These are phyloP conservation scores for Octodonta nipae DNA, from an alignment of 2,888 invertebrate genomes.

Conservation along the genomic window DNA sequence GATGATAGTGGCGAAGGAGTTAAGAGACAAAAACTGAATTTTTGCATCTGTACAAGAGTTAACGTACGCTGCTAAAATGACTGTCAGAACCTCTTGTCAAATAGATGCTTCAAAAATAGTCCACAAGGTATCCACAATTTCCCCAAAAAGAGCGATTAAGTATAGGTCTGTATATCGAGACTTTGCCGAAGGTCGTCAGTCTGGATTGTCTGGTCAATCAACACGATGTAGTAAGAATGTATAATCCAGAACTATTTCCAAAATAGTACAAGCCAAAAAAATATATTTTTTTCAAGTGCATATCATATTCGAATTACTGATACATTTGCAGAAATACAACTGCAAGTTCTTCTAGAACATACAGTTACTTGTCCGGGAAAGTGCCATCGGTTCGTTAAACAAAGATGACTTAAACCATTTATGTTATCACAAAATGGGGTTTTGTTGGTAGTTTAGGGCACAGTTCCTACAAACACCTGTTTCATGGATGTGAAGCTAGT, in stretches of 20 bases:
- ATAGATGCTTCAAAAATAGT: slow-evolving; percentile 7
- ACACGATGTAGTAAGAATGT: no score
- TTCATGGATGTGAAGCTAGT: no score
- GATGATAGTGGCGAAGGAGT: slow-evolving; percentile 7
- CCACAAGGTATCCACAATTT: slow-evolving; percentile 5
- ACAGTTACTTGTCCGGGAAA: slow-evolving; percentile 1
- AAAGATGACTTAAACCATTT: neutral
- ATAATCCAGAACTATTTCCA: no score
- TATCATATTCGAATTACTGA: slow-evolving; percentile 2
- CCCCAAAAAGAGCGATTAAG: slow-evolving; percentile 8
- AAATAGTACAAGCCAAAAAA: slow-evolving; percentile 18
- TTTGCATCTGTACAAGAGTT: slow-evolving; percentile 3
- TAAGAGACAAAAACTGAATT: slow-evolving; percentile 6
- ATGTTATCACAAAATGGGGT: neutral
- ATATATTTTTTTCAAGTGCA: slow-evolving; percentile 4
- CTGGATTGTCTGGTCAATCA: no score
- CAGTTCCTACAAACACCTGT: no score
- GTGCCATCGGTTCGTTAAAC: neutral
- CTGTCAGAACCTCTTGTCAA: slow-evolving; percentile 9
- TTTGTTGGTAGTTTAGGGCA: neutral
- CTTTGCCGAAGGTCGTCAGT: no score
- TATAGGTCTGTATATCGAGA: no score
- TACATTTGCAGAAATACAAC: slow-evolving; percentile 4
- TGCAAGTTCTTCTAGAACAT: slow-evolving; percentile 6
- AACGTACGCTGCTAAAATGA: slow-evolving; percentile 8